phyloP scores from a whole-genome alignment of 2,888 invertebrate genomes.

The Tromatobia lineatoria region DNA sequence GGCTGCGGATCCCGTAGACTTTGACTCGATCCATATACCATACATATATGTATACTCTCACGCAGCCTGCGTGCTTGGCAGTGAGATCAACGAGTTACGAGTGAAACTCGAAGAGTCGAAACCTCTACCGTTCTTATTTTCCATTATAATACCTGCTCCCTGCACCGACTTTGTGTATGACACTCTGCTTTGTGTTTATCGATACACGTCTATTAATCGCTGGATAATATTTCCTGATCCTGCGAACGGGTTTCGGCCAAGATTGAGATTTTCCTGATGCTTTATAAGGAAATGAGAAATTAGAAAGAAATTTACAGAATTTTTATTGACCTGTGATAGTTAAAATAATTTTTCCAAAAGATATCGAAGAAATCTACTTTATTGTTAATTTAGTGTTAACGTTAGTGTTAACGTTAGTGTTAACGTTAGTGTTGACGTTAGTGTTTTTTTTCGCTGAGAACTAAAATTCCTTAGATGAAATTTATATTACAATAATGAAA shows the following conservation, averaged over 20 bases:
- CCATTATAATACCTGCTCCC: constrained; percentile 17
- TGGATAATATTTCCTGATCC: background rate
- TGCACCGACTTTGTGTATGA: background rate
- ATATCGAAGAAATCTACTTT: too few species aligned
- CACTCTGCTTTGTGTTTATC: constrained; percentile 1
- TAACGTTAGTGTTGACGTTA: too few species aligned
- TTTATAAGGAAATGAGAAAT: background rate
- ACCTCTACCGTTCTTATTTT: constrained; percentile 19
- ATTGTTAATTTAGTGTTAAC: too few species aligned
- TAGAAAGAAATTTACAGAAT: background rate
- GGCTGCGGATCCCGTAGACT: constrained; percentile 28
- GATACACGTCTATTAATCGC: constrained; percentile 2
- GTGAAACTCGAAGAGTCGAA: constrained; percentile 49
- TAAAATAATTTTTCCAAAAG: background rate
- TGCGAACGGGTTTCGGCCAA: background rate
- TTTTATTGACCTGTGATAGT: background rate
- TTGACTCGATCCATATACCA: constrained; percentile 29
- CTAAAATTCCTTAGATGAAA: too few species aligned
- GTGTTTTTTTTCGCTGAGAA: too few species aligned
- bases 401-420: too few species aligned
- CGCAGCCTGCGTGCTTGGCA: constrained; percentile 13
- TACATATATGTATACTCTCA: background rate
- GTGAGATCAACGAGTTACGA: constrained; percentile 61
- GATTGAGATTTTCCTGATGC: background rate
- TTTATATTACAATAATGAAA: too few species aligned